phyloP scores from a whole-genome alignment of 1,140 invertebrate species.

The Vanessa atalanta region DNA sequence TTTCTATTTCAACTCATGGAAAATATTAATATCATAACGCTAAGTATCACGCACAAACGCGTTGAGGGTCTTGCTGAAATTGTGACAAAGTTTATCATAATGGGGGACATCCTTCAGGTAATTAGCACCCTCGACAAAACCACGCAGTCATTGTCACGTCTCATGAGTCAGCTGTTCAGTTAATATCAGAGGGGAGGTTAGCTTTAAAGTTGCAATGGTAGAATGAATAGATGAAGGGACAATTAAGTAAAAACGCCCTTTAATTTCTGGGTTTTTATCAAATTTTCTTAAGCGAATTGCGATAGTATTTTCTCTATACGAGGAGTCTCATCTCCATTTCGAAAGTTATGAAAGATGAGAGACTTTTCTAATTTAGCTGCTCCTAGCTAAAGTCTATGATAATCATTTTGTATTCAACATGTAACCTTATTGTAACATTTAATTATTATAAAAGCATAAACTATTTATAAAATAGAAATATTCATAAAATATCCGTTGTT shows the following conservation, averaged over 20 bases:
- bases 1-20: too few relatives aligned
- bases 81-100: conserved; percentile 35
- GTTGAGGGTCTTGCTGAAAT: conserved; percentile 3
- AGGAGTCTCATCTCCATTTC: too few relatives aligned
- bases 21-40: not conserved
- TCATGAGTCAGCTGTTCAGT: conserved; percentile 45
- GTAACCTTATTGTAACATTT: too few relatives aligned
- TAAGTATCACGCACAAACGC: not conserved
- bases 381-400: too few relatives aligned
- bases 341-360: too few relatives aligned
- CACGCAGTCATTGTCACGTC: conserved; percentile 22
- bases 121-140: conserved; percentile 37
- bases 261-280: not conserved
- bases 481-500: too few relatives aligned
- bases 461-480: too few relatives aligned
- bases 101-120: conserved; percentile 39
- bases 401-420: too few relatives aligned
- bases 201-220: not conserved
- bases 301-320: too few relatives aligned
- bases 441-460: too few relatives aligned
- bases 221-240: not conserved
- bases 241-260: not conserved
- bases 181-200: not conserved
- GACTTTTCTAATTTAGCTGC: too few relatives aligned
- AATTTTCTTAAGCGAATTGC: not conserved